These are phyloP conservation scores for Aulostomus chinensis DNA, from an alignment of 2,797 vertebrate species.

Conservation along the genomic window DNA sequence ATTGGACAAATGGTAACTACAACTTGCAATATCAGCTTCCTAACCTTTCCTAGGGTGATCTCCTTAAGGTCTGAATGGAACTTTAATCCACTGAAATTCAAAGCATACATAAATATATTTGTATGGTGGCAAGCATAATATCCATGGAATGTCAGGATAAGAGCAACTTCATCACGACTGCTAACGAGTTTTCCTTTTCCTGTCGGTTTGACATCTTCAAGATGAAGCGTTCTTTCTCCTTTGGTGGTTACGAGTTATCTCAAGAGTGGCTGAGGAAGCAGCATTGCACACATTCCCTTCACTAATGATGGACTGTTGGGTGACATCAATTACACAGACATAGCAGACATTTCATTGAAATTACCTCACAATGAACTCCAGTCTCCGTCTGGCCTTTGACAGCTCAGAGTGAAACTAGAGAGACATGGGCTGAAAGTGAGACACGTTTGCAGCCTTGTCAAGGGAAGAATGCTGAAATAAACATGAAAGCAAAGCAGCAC, in stretches of 20 bases:
- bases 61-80: slow-evolving; percentile 17
- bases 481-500: slow-evolving; percentile 54
- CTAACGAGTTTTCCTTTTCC: slow-evolving; percentile 44
- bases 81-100: slow-evolving; percentile 32
- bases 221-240: slow-evolving; percentile 36
- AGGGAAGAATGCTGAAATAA: slow-evolving; percentile 47
- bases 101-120: slow-evolving; percentile 34
- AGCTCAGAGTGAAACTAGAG: slow-evolving; percentile 18
- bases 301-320: slow-evolving; percentile 46
- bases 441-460: slow-evolving; percentile 32
- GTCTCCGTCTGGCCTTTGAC: slow-evolving; percentile 53
- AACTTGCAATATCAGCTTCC: slow-evolving; percentile 25
- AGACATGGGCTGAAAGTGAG: slow-evolving; percentile 2
- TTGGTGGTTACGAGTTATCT: slow-evolving; percentile 48
- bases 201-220: slow-evolving; percentile 35
- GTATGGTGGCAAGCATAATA: slow-evolving; percentile 13
- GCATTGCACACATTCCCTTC: slow-evolving; percentile 55
- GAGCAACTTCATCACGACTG: slow-evolving; percentile 43
- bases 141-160: slow-evolving; percentile 30
- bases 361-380: slow-evolving; percentile 60
- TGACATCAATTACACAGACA: slow-evolving; percentile 61
- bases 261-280: slow-evolving; percentile 22
- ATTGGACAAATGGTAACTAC: slow-evolving; percentile 40
- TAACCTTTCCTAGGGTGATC: slow-evolving; percentile 11
- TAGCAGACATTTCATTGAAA: slow-evolving; percentile 57